Percentiles rank a stretch among this genome's conserved stretches.
Conservation (phyloP, 2,797 vertebrate genomes). For the Limnodromus scolopaceus region DNA sequence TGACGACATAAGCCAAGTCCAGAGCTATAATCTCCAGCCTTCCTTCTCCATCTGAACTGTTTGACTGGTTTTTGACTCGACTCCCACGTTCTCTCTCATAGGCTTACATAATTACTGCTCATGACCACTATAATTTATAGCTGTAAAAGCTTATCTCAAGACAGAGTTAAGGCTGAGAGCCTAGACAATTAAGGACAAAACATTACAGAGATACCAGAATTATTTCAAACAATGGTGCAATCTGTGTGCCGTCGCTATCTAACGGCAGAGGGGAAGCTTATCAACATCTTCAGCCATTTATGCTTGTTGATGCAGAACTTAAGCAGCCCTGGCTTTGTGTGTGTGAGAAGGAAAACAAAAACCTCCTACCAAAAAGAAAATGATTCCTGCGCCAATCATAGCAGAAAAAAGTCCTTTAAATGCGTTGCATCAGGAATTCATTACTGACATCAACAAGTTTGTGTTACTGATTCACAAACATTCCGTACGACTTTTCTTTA, state of each 20-base stretch:
- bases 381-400: rapidly evolving
- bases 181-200: not conserved
- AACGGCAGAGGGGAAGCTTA: not conserved
- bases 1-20: not conserved
- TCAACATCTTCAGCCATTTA: not conserved
- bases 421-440: not conserved
- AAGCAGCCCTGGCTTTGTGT: not conserved
- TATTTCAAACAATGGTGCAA: not conserved
- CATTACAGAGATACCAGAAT: not conserved
- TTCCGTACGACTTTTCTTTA: not conserved
- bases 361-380: not conserved
- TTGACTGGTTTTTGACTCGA: not conserved
- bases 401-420: not conserved
- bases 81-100: not conserved
- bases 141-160: slow-evolving; percentile 15
- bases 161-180: not conserved
- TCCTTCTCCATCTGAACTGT: not conserved
- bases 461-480: not conserved
- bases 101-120: slow-evolving; percentile 10
- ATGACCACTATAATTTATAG: slow-evolving; percentile 23
- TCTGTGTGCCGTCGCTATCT: not conserved
- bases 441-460: not conserved
- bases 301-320: not conserved
- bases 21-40: not conserved
- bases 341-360: not conserved